These are phyloP conservation scores for Diachasma alloeum DNA, from an alignment of 1,140 invertebrate species.

Conservation along the genomic window DNA sequence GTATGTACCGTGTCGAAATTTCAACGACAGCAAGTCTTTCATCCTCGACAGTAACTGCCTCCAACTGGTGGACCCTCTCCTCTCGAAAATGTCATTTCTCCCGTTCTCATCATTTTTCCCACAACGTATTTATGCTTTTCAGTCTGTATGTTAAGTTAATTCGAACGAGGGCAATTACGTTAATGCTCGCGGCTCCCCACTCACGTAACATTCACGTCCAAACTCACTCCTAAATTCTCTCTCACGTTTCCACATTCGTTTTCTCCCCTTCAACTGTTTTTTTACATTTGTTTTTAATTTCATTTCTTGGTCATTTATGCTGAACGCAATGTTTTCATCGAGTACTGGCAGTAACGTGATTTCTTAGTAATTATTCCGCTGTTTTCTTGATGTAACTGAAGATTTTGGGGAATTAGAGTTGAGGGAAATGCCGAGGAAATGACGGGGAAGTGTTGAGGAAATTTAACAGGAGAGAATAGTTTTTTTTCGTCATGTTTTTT, in stretches of 20 bases:
- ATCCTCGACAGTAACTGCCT: neutral
- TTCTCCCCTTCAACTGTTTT: neutral
- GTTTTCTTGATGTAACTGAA: neutral
- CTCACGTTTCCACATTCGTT: neutral
- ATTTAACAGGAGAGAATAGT: neutral
- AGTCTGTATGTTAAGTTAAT: neutral
- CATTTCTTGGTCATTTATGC: slow-evolving; percentile 2
- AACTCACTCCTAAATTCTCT: neutral
- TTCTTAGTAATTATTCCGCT: neutral
- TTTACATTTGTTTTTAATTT: neutral
- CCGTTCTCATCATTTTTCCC: neutral
- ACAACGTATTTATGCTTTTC: neutral
- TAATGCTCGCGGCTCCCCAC: neutral
- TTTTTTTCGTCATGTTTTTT: slow-evolving; percentile 2
- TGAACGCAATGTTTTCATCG: neutral
- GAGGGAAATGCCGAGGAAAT: too few species aligned
- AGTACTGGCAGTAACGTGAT: slow-evolving; percentile 23
- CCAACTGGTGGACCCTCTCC: neutral
- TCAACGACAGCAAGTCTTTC: neutral
- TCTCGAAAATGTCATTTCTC: neutral
- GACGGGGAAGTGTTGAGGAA: neutral
- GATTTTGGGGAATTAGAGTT: neutral
- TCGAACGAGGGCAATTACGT: neutral
- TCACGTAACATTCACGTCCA: neutral
- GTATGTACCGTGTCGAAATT: neutral